Evolutionary conservation across 2,797 vertebrate genomes (phyloP), one percentile per base, ranked within the genome.

Genomic region (Neosilurus mollespiculum): DNA sequence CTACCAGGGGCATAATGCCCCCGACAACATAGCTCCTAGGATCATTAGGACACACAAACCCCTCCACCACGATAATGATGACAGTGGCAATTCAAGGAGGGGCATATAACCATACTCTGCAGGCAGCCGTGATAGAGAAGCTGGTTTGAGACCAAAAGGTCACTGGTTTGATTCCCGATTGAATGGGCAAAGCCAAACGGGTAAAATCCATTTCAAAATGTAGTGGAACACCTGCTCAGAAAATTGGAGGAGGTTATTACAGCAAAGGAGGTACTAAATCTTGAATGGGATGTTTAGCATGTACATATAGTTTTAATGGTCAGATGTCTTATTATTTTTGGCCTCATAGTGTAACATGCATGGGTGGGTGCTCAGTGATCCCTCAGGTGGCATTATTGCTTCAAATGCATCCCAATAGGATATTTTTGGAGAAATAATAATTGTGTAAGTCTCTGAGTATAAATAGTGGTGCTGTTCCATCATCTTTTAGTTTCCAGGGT

Each of bases 401-500:
- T n/a, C 61, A 59, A 78, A 20, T 43, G 9, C 58, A 78, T 62
- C 37, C 75, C 76, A 66, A 82, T 65, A 20, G 53, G 9, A 87
- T 67, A 86, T 20, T 70, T 86, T 83, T 83, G 54, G 54, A 81
- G 34, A 51, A 51, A 78, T 82, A 66, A 77, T 22, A 61, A 88
- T 87, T 62, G 15, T 79, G 76, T 72, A 79, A 89, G 90, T 87
- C 87, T 85, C 88, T 89, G 86, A 84, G 73, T 84, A 85, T 87
- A 84, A 86, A 87, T 75, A 78, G 64, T 75, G 10, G 80, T 83
- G 86, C 78, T 85, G 77, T 86, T 59, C 86, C 70, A 87, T 77
- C 84, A 87, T 78, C 78, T 64, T 73, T 76, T 78, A 78, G 90
- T 92, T 92, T 89, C 92, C 88, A 91, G 83, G 89, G 90, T 87